Conservation (phyloP, 2,797 vertebrate species). For the Calcarius lapponicus region DNA sequence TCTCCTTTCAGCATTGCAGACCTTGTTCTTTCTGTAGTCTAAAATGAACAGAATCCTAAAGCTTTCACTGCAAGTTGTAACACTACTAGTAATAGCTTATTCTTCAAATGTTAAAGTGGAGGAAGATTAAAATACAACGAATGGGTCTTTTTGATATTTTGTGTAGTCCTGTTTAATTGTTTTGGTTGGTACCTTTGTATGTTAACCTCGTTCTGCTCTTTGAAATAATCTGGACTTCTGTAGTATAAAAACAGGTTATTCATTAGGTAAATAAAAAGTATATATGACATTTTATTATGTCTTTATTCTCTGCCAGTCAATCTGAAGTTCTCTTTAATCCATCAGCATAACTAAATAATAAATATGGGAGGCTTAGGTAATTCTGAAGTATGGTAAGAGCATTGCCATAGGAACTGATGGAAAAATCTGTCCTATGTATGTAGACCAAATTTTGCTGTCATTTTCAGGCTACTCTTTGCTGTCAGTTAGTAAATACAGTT, state of each 20-base stretch:
- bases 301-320: not conserved
- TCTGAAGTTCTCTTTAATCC: not conserved
- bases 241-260: not conserved
- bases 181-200: not conserved
- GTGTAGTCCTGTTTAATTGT: not conserved
- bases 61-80: not conserved
- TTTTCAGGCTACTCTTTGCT: not conserved
- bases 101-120: not conserved
- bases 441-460: not conserved
- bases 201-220: not conserved
- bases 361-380: not conserved
- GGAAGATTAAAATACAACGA: not conserved
- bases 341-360: not conserved
- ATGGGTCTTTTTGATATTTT: not conserved
- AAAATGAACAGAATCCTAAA: not conserved
- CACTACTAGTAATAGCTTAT: not conserved
- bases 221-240: not conserved
- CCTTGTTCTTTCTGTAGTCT: not conserved
- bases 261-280: not conserved
- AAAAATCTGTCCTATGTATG: not conserved
- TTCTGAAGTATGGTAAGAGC: not conserved
- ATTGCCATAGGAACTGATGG: not conserved
- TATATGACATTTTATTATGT: not conserved
- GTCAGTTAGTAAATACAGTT: not conserved
- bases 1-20: not conserved